These are phyloP conservation scores for Griposia aprilina DNA, from an alignment of 2,888 invertebrate genomes.

Conservation along the genomic window DNA sequence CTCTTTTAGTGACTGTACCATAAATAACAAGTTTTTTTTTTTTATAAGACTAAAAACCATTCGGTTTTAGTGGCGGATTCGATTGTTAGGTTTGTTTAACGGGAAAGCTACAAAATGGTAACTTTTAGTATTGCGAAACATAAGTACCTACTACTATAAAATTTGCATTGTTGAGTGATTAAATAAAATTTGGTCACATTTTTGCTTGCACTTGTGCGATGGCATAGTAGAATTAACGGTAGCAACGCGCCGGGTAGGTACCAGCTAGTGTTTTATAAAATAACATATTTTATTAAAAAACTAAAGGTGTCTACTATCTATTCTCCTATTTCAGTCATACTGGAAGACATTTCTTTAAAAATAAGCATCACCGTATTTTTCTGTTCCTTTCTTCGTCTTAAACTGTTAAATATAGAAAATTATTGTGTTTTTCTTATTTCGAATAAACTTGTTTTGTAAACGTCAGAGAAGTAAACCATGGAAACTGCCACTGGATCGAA, in stretches of 20 bases:
- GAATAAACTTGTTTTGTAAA: constrained; percentile 3
- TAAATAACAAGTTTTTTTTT: background rate
- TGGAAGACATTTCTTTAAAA: too few relatives aligned
- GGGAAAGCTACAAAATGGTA: background rate
- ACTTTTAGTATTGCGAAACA: background rate
- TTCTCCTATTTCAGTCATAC: too few relatives aligned
- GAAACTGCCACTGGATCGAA: background rate
- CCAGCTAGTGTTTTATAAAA: background rate
- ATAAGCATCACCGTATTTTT: background rate
- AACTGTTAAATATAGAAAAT: background rate
- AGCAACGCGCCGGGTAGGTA: too few relatives aligned
- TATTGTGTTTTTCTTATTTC: background rate
- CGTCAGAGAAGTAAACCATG: background rate
- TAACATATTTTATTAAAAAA: too few relatives aligned
- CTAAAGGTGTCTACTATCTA: too few relatives aligned
- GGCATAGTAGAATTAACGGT: background rate
- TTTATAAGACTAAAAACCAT: background rate
- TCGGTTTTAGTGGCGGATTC: background rate
- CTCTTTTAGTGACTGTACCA: too few relatives aligned
- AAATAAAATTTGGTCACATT: too few relatives aligned
- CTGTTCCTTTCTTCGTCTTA: background rate
- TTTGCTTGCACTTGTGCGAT: background rate
- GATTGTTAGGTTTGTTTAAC: background rate
- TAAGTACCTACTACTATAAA: too few relatives aligned
- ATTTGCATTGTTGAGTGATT: background rate